Evolutionary conservation across 2,113 vertebrate species (phyloP), one percentile per base, ranked within the genome.

Genomic region (Cottus gobio): DNA sequence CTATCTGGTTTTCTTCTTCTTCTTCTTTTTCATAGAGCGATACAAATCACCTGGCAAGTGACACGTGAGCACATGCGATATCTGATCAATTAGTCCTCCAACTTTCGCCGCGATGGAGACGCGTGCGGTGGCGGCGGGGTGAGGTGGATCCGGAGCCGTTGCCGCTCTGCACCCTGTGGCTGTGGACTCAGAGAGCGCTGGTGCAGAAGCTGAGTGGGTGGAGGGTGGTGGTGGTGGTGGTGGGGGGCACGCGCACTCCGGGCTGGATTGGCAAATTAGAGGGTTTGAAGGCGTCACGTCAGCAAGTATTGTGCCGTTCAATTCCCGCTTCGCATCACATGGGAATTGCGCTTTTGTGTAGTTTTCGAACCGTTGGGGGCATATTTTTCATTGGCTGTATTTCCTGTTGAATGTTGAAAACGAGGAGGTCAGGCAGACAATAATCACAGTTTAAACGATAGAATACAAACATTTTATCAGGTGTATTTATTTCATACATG

Each of bases 251-350:
- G 64, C 60, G 56, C 80, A 36, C 86, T 78, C 71, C 58, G 37
- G 82, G 69, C 62, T 85, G 70, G 71, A 84, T 80, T 74, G 84
- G 80, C 85, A 90, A 87, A 90, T 86, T 80, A 71, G 79, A 63
- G 58, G 77, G 58, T 85, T 79, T 87, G 78, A 46, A 76, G 61
- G 83, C 57, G 54, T 87, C 87, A 87, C 90, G 90, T 92, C 88
- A 87, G 83, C 87, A 86, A 85, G 50, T 76, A 69, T 57, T 66
- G 77, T 88, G 67, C 54, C 83, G 65, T 74, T 61, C 37, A 71
- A 77, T 62, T 82, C 69, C 57, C 28, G 60, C 15, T 58, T 74
- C 54, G 50, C n/a, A 62, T 76, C 61, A 74, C 70, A 57, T 22
- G 28, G 46, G 34, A 30, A 61, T 48, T 77, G 64, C 7, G 34